Evolutionary conservation across 2,888 invertebrate species (phyloP), one percentile per base, ranked within the genome.

Genomic region (Andrena camellia): DNA sequence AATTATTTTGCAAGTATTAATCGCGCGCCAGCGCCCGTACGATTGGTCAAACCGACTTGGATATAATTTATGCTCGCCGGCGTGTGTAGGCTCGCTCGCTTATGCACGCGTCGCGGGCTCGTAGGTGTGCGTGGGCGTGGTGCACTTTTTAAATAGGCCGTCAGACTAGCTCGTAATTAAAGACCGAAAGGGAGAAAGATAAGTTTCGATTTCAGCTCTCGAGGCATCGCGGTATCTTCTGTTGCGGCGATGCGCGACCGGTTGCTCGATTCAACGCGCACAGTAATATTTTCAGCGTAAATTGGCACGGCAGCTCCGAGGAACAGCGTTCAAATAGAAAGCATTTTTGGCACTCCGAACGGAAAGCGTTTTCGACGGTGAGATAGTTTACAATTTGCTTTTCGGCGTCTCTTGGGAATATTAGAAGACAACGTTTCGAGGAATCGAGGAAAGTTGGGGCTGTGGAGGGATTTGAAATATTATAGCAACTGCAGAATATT

Each of bases 71-170:
- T 83, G 69, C 64, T 54, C 48, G 81, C 60, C n/a, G 48, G 57
- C 73, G 72, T 81, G 90, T 86, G 57, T 57, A 57, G 57, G 57
- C 57, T 57, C 86, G 88, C 68, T 71, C 71, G 71, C 71, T 69
- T 66, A 64, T 83, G 77, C 63, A 7, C 77, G 60, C 63, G 63
- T 57, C 50, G 52, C 60, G 26, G 26, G 67, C 75, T 63, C 81
- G 89, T 89, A 86, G 90, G 88, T 85, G 89, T 82, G 79, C 83
- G 88, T 85, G 86, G 87, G 86, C 72, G 83, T 73, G 68, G 63
- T 64, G 71, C 17, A 68, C 31, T 76, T 87, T 86, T 80, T 59
- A 80, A 87, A 81, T 78, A 80, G 80, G 70, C 75, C 82, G 73
- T 6, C 64, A 77, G 72, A 54, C 66, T 57, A 50, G 50, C 72